Evolutionary conservation across 2,113 vertebrate genomes (phyloP).

Genomic region (Oplegnathus fasciatus): DNA sequence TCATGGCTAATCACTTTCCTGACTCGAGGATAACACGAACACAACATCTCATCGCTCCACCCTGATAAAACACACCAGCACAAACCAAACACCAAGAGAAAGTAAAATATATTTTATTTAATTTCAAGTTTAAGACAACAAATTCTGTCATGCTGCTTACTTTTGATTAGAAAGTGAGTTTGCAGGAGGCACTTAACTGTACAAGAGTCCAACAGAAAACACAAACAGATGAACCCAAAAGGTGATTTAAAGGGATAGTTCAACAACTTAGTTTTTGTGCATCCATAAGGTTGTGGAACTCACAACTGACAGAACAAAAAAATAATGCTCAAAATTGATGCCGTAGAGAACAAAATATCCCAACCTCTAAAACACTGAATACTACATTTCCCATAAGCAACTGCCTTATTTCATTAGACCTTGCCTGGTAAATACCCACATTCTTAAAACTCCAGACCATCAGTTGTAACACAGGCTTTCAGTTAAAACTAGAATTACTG

Average conservation of each 20-base stretch:
- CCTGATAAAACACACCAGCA: conserved; percentile 2
- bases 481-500: too few relatives aligned
- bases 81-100: not conserved
- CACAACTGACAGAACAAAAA: not conserved
- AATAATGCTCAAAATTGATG: too few relatives aligned
- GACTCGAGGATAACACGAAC: conserved; percentile 9
- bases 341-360: not conserved
- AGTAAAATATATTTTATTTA: not conserved
- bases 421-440: not conserved
- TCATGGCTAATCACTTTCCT: conserved; percentile 18
- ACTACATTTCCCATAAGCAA: not conserved
- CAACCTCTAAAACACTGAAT: not conserved
- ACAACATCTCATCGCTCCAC: conserved; percentile 6
- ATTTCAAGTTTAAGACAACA: not conserved
- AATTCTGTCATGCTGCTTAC: not conserved
- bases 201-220: not conserved
- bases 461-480: too few relatives aligned
- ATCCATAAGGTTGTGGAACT: not conserved
- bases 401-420: not conserved
- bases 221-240: not conserved
- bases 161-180: too few relatives aligned
- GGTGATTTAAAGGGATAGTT: not conserved
- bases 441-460: not conserved
- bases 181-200: not conserved
- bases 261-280: not conserved